Evolutionary conservation across 2,888 invertebrate genomes (phyloP), one percentile per base, ranked within the genome.

Genomic region (Noctua comes): DNA sequence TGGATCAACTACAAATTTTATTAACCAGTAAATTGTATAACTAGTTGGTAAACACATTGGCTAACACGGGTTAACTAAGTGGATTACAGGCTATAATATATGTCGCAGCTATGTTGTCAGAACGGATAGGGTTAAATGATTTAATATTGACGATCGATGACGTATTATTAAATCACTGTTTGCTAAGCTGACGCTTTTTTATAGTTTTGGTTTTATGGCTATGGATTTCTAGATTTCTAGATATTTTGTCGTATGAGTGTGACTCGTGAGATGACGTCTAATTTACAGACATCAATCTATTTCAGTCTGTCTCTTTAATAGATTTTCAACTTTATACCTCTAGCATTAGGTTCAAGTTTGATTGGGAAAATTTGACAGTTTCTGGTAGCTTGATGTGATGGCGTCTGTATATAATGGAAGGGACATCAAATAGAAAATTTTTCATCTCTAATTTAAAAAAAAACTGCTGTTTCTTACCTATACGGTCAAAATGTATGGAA

Each of bases 21-120:
- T 90, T 86, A 83, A 77, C 81, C 74, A 75, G 77, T 85, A 77
- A 87, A 88, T 86, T 90, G 88, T 88, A 84, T 85, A 90, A 90
- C 88, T 86, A 78, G 74, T 88, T 77, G 69, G 69, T 84, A 86
- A 87, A 88, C 88, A 86, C 62, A 88, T 83, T 46, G 70, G 71
- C 80, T 86, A 86, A 88, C 80, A 79, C 72, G 78, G 73, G 81
- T 82, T 84, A 82, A 79, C 73, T 86, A 80, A 86, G 65, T 88
- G 69, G 80, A 83, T 86, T 83, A 86, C 69, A 71, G 31, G 43
- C 27, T 71, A 31, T 59, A 62, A 40, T 79, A 77, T 69, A 82
- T 85, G 71, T 82, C 65, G 54, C 16, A 21, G 43, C 13, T 54
- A 27, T 51, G 27, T n/a, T 64, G 13, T 48, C 5, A 36, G 24